A percentile compares a stretch with the other conserved stretches of the same genome.
Evolutionary conservation across 2,888 invertebrate species (phyloP).

Genomic region (Zygothrica quintamaculata): DNA sequence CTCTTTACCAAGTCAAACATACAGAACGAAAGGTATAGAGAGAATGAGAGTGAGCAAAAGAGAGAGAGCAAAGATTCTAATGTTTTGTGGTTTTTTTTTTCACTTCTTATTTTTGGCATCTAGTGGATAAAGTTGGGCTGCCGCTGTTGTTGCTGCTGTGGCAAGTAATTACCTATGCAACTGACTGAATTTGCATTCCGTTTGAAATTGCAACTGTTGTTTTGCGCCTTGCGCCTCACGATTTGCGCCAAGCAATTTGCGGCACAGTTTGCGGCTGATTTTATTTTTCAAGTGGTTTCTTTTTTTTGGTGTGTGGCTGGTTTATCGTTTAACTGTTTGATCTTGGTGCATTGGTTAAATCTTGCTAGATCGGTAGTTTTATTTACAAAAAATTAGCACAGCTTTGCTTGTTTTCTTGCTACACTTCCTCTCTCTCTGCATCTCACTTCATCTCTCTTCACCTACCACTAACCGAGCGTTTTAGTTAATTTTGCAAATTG

Average conservation of each 20-base stretch:
- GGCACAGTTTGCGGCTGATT: conserved; percentile 58
- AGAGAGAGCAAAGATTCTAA: conserved; percentile 58
- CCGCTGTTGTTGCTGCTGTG: conserved; percentile 47
- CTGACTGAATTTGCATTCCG: conserved; percentile 82
- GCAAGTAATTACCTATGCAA: conserved; percentile 74
- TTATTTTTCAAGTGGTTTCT: conserved; percentile 59
- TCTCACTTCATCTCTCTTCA: background rate
- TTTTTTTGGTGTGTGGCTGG: conserved; percentile 39
- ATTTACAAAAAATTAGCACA: conserved; percentile 81
- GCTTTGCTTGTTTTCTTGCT: conserved; percentile 74
- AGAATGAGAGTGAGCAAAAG: conserved; percentile 10
- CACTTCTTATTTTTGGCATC: conserved; percentile 28
- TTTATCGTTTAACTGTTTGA: conserved; percentile 36
- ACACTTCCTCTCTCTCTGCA: conserved; percentile 5
- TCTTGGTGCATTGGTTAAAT: background rate
- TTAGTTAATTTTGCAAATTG: conserved; percentile 78
- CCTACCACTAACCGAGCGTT: too few species aligned
- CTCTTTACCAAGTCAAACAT: too few species aligned
- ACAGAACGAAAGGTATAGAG: too few species aligned
- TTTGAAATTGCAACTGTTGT: conserved; percentile 82
- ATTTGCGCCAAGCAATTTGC: conserved; percentile 73
- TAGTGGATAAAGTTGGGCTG: conserved; percentile 22
- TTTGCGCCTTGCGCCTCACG: conserved; percentile 76
- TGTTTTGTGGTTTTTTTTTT: conserved; percentile 9
- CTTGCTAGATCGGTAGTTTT: conserved; percentile 78